Percentiles rank a stretch among this genome's conserved stretches.
phyloP scores from a whole-genome alignment of 2,113 vertebrate species.

The Grantiella picta region DNA sequence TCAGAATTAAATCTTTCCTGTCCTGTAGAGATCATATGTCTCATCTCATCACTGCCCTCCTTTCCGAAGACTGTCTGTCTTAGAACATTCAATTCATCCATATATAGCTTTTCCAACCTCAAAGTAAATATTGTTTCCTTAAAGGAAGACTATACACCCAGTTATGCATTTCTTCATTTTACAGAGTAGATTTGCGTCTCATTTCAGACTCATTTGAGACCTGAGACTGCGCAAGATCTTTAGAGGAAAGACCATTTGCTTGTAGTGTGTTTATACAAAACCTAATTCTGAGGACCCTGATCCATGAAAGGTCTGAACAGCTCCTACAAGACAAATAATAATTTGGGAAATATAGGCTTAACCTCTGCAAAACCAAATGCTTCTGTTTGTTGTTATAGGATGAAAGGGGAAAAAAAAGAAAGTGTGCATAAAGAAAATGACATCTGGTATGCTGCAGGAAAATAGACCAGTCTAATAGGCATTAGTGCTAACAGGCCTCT shows the following conservation, averaged over 20 bases:
- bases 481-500: slow-evolving; percentile 6
- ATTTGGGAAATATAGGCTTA: background rate
- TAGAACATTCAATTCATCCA: background rate
- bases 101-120: background rate
- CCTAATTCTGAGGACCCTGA: background rate
- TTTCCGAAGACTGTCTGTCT: background rate
- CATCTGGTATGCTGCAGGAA: background rate
- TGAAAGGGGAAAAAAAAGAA: background rate
- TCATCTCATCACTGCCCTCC: background rate
- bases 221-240: background rate
- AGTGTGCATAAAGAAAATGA: background rate
- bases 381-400: background rate
- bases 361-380: background rate
- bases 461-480: slow-evolving; percentile 9
- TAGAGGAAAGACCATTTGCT: background rate
- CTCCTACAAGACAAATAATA: background rate
- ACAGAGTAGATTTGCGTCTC: slow-evolving; percentile 7
- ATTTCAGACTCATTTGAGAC: background rate
- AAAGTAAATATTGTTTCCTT: background rate
- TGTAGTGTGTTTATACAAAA: background rate
- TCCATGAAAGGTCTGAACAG: slow-evolving; percentile 1
- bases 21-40: background rate
- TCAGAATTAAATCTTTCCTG: background rate
- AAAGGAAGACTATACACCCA: background rate
- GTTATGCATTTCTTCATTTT: background rate